Conservation (phyloP, 2,797 vertebrate genomes). For the Hephaestus fuliginosus region DNA sequence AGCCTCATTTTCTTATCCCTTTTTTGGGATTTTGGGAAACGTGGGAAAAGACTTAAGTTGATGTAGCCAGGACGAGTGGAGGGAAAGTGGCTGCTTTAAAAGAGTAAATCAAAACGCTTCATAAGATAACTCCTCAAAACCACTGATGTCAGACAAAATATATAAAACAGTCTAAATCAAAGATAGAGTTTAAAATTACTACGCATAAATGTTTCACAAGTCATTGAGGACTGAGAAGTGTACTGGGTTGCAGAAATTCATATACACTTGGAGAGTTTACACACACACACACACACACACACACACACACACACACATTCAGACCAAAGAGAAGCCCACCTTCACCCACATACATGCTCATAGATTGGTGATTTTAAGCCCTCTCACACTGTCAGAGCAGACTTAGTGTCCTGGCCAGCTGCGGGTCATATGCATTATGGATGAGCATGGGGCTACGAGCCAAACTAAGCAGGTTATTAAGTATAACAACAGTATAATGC, state of each 20-base stretch:
- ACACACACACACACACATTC: constrained; percentile 1
- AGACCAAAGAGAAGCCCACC: not conserved
- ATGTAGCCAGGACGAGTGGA: constrained; percentile 4
- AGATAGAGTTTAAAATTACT: not conserved
- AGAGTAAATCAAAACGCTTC: constrained; percentile 30
- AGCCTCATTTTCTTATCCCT: not conserved
- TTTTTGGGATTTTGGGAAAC: constrained; percentile 2
- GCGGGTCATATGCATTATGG: constrained; percentile 75
- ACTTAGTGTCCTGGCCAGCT: constrained; percentile 60
- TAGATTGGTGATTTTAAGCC: constrained; percentile 37
- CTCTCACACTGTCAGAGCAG: constrained; percentile 51
- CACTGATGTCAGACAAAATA: constrained; percentile 23
- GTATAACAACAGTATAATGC: constrained; percentile 72
- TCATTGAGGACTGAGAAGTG: constrained; percentile 32
- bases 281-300: constrained; percentile 6
- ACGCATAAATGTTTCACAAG: constrained; percentile 21
- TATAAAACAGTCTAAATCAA: constrained; percentile 13
- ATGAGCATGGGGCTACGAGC: constrained; percentile 69
- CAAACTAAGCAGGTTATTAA: constrained; percentile 78
- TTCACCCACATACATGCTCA: constrained; percentile 1
- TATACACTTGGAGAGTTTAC: constrained; percentile 14
- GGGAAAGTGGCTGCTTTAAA: constrained; percentile 22
- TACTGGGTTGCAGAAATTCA: constrained; percentile 6
- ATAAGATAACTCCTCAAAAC: constrained; percentile 16
- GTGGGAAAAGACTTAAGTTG: not conserved